Conservation (phyloP, 1,140 invertebrate genomes). For the Platorchestia sp. region DNA sequence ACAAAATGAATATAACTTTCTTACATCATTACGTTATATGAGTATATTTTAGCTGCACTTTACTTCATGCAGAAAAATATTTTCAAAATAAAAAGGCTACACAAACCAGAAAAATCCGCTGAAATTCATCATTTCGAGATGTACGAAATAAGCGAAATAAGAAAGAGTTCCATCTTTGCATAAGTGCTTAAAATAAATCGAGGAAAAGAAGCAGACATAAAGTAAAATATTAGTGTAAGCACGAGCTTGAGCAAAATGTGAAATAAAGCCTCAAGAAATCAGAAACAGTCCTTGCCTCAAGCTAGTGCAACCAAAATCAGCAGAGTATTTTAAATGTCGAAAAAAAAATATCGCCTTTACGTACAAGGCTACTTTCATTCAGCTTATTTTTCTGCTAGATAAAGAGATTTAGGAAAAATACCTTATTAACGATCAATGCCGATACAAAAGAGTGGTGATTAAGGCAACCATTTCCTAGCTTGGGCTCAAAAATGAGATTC, state of each 20-base stretch:
- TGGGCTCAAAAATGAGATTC: too few species aligned
- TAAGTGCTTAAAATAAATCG: neutral
- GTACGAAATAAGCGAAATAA: too few species aligned
- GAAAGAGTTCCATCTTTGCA: too few species aligned
- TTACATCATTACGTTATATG: neutral
- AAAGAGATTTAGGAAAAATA: neutral
- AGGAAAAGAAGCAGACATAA: neutral
- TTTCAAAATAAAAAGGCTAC: too few species aligned
- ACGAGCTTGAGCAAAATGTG: neutral
- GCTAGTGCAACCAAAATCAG: neutral
- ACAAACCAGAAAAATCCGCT: too few species aligned
- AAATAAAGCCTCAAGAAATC: too few species aligned
- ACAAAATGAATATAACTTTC: neutral
- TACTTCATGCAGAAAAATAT: neutral
- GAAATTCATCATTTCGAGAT: too few species aligned
- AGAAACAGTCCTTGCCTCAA: too few species aligned
- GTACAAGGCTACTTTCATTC: neutral
- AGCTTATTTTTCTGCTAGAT: neutral
- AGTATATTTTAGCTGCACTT: neutral
- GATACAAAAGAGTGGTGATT: too few species aligned
- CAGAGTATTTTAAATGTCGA: neutral
- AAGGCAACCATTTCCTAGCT: too few species aligned
- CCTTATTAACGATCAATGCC: neutral
- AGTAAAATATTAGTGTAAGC: neutral
- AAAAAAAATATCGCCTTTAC: neutral